Base-by-base conservation (phyloP, 2,888 invertebrate genomes). In the Leptinotarsa tumamoca region DNA sequence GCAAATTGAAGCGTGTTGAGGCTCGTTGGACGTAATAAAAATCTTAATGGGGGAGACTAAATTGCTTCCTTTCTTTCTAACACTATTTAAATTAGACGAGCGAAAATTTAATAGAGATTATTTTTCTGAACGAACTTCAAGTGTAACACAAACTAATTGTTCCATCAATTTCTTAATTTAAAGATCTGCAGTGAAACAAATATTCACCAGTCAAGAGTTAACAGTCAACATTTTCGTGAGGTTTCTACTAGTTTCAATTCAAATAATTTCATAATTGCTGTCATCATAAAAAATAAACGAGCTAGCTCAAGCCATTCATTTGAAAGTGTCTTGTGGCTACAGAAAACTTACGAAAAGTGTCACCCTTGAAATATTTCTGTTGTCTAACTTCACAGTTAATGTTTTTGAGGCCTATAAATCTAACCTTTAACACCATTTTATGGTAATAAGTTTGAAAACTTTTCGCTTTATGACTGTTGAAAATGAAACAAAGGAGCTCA, bases 1-100 rank as follows among this genome's bases (percentile, higher is more conserved):
- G 54, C 61, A 77, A 80, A 80, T 80, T 78, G 72, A 66, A 72
- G 72, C 77, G 78, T 77, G 80, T 80, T 78, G 74, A 73, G 75
- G 71, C 77, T 63, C 80, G 78, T 67, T 77, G 80, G 80, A 77
- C 75, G 70, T 56, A 80, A 80, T 80, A 78, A 80, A 80, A 77
- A 74, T 76, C 71, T 72, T 70, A 72, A 74, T 74, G 68, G 71
- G 77, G 78, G 69, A 67, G 33, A 33, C 61, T 61, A 67, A 63
- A 75, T 77, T 76, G 71, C 73, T 78, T 80, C 80, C 78, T 80
- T 73, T 76, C 75, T 58, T 58, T 23, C 58, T 27, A 58, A 58
- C 58, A 58, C 58, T 58, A 58, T 58, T 58, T 23, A 23, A 58
- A 58, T 58, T 23, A 15, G 15, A 21, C 17, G 23, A 58, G 58